Conservation (phyloP, 2,888 invertebrate species). For the Pogonocherus hispidulus region DNA sequence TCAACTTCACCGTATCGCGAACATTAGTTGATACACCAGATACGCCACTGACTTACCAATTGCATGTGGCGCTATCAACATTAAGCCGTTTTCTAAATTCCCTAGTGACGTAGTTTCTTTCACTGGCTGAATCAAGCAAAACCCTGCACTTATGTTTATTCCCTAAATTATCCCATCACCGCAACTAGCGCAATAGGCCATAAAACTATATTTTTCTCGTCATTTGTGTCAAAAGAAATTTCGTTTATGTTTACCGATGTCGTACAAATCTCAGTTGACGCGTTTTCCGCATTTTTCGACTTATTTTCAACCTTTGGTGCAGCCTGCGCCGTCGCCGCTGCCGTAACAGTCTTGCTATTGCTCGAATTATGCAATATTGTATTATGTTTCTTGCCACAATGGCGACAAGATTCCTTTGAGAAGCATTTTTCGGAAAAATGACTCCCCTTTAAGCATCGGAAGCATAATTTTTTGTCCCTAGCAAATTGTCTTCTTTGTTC, state of each 20-base stretch:
- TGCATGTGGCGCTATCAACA: background rate
- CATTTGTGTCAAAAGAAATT: background rate
- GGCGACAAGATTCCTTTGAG: background rate
- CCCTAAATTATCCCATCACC: background rate
- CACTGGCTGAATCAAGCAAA: conserved; percentile 8
- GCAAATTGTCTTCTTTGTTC: background rate
- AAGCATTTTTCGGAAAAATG: conserved; percentile 10
- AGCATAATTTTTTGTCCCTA: background rate
- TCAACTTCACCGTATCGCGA: background rate
- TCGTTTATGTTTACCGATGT: background rate
- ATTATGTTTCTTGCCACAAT: background rate
- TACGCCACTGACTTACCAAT: conserved; percentile 10
- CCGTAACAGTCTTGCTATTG: background rate
- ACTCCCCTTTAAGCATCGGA: background rate
- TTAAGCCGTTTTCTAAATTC: background rate
- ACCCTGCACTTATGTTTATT: background rate
- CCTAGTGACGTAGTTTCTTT: conserved; percentile 1
- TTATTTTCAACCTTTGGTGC: background rate
- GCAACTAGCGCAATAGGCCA: conserved; percentile 6
- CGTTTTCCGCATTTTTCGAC: background rate
- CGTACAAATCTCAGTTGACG: background rate
- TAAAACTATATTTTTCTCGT: background rate
- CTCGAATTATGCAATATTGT: background rate
- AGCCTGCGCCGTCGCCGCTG: background rate
- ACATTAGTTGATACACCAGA: background rate